Evolutionary conservation across 1,140 invertebrate species (phyloP).

Genomic region (Cataglyphis hispanica): DNA sequence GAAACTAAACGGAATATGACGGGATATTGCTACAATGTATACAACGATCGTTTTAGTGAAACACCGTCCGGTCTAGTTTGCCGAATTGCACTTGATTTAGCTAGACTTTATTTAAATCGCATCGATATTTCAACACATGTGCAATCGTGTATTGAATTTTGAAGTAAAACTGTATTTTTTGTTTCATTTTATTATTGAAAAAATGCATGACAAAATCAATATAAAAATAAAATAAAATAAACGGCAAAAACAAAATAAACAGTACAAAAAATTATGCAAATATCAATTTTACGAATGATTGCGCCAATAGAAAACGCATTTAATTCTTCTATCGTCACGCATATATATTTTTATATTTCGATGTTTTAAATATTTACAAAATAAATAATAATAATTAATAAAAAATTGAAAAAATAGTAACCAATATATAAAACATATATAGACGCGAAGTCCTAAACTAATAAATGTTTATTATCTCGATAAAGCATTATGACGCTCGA

Average conservation of each 20-base stretch:
- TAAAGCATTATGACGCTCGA: neutral
- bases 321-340: neutral
- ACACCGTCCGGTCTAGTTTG: conserved; percentile 14
- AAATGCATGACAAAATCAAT: neutral
- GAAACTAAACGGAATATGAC: neutral
- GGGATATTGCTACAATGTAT: conserved; percentile 5
- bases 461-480: conserved; percentile 23
- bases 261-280: neutral
- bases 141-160: conserved; percentile 4
- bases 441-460: neutral
- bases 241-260: too few relatives aligned
- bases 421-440: neutral
- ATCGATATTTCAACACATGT: conserved; percentile 25
- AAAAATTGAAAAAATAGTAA: neutral
- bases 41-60: conserved; percentile 34
- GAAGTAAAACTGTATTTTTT: neutral
- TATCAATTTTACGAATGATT: neutral
- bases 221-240: neutral
- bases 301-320: neutral
- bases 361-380: neutral
- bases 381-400: neutral
- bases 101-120: neutral
- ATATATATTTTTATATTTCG: neutral
- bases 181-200: conserved; percentile 16
- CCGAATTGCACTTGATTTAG: conserved; percentile 28